Evolutionary conservation across 2,113 vertebrate species (phyloP).

Genomic region (Progne subis): DNA sequence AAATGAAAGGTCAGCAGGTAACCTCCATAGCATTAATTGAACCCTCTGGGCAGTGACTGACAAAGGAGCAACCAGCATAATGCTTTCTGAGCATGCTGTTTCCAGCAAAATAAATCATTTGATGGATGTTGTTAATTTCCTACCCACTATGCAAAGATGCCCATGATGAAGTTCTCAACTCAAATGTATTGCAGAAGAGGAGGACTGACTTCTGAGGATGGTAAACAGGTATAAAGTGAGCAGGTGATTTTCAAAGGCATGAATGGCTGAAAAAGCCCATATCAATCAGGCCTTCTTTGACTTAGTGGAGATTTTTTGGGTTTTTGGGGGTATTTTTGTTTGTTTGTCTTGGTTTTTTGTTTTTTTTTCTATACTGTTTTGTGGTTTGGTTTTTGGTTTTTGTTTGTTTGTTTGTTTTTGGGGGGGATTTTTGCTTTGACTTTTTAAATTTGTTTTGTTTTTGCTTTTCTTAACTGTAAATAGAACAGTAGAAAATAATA

Average conservation of each 20-base stretch:
- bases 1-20: conserved; percentile 40
- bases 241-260: neutral
- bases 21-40: neutral
- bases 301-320: neutral
- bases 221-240: neutral
- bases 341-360: neutral
- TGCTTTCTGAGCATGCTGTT: neutral
- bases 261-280: neutral
- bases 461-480: neutral
- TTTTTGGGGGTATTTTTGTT: neutral
- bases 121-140: neutral
- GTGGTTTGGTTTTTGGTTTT: neutral
- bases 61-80: neutral
- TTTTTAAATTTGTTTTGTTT: neutral
- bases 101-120: neutral
- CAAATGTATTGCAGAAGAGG: neutral
- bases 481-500: neutral
- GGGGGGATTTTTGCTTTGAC: neutral
- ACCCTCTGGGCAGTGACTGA: conserved; percentile 25
- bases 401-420: too few species aligned
- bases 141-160: neutral
- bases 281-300: neutral
- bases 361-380: neutral
- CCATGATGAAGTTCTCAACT: neutral
- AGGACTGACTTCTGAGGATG: neutral